Evolutionary conservation across 2,888 invertebrate species (phyloP).

Genomic region (Acleris sparsana): DNA sequence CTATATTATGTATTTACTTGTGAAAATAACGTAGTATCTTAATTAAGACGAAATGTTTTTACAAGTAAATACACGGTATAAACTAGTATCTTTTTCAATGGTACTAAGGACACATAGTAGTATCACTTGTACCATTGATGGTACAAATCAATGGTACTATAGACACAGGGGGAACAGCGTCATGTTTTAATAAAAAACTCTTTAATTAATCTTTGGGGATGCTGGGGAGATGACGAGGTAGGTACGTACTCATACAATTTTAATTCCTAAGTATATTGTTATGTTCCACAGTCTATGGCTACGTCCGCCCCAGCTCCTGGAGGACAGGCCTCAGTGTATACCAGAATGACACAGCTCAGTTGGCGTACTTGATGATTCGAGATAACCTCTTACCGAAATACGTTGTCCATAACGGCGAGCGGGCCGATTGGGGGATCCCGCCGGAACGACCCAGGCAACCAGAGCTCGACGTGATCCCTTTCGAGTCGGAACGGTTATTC

Average conservation of each 20-base stretch:
- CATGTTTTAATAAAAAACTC: too few relatives aligned
- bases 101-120: too few relatives aligned
- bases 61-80: too few relatives aligned
- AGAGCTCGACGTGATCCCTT: conserved; percentile 66
- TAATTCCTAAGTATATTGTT: neutral
- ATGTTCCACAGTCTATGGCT: conserved; percentile 60
- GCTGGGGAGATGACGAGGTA: too few relatives aligned
- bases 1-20: too few relatives aligned
- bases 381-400: conserved; percentile 67
- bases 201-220: too few relatives aligned
- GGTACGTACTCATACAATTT: neutral
- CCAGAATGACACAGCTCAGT: conserved; percentile 64
- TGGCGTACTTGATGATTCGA: conserved; percentile 72
- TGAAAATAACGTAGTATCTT: too few relatives aligned
- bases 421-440: conserved; percentile 68
- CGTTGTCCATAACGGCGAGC: conserved; percentile 64
- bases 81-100: too few relatives aligned
- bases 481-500: conserved; percentile 67
- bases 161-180: too few relatives aligned
- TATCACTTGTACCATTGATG: too few relatives aligned
- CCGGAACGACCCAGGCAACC: conserved; percentile 70
- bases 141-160: too few relatives aligned
- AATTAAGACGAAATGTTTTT: too few relatives aligned
- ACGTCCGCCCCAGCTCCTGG: conserved; percentile 62
- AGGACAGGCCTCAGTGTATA: conserved; percentile 70